A percentile compares a stretch with the other conserved stretches of the same genome.
phyloP scores from a whole-genome alignment of 2,113 vertebrate species.

The Zapornia atra region DNA sequence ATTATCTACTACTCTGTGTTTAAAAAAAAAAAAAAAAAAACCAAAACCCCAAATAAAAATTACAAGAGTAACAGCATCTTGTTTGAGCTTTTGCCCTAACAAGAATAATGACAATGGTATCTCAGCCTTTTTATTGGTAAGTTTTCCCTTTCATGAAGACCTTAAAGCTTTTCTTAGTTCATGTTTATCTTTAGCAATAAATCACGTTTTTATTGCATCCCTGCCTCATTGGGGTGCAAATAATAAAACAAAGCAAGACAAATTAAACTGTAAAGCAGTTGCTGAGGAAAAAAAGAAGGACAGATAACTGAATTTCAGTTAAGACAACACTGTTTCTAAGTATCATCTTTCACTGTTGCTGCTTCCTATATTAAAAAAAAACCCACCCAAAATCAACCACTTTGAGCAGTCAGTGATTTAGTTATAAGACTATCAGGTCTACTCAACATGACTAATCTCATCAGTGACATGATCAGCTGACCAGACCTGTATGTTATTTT shows the following conservation, averaged over 20 bases:
- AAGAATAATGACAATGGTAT: background rate
- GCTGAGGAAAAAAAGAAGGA: background rate
- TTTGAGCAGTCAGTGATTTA: background rate
- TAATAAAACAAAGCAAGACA: constrained; percentile 2
- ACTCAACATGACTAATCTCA: background rate
- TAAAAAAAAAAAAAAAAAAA: background rate
- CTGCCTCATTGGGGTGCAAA: background rate
- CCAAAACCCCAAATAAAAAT: too few species aligned
- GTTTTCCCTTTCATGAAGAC: background rate
- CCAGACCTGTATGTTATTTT: background rate
- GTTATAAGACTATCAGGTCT: background rate
- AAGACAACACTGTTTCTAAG: background rate
- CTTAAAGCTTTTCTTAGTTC: background rate
- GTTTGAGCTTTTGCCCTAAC: background rate
- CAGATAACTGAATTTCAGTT: background rate
- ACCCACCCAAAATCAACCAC: background rate
- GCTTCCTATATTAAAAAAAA: background rate
- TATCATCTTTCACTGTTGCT: background rate
- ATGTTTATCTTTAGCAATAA: constrained; percentile 14
- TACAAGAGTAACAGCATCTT: background rate
- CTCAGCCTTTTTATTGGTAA: background rate
- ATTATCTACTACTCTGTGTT: background rate
- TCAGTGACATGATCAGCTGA: background rate
- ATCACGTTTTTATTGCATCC: background rate
- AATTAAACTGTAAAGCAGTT: background rate